These are phyloP conservation scores for Isotomurus palustris DNA, from an alignment of 2,888 invertebrate genomes.

Conservation along the genomic window DNA sequence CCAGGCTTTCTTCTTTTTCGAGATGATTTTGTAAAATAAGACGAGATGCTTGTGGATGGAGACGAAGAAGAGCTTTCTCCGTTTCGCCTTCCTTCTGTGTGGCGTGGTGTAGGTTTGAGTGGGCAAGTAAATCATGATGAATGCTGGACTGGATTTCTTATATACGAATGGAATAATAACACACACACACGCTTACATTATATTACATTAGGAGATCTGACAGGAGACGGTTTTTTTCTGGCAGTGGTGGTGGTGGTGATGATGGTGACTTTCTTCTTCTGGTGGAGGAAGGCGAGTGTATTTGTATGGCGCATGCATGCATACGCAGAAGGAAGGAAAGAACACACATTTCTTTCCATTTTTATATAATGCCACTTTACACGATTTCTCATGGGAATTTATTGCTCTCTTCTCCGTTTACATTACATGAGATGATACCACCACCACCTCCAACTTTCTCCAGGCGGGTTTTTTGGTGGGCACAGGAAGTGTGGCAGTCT, in stretches of 20 bases:
- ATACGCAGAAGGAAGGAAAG: slow-evolving; percentile 16
- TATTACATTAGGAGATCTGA: slow-evolving; percentile 15
- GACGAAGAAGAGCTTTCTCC: not conserved
- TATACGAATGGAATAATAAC: not conserved
- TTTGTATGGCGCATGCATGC: slow-evolving; percentile 19
- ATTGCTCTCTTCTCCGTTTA: slow-evolving; percentile 7
- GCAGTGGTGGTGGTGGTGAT: too few relatives aligned
- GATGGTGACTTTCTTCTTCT: too few relatives aligned
- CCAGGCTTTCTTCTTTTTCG: too few relatives aligned
- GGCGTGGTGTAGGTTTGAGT: slow-evolving; percentile 17
- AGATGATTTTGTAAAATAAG: too few relatives aligned
- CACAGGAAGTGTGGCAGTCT: too few relatives aligned
- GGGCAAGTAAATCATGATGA: slow-evolving; percentile 44
- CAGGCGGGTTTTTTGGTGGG: too few relatives aligned
- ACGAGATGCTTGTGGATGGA: too few relatives aligned
- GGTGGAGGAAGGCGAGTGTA: not conserved
- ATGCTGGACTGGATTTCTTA: slow-evolving; percentile 19
- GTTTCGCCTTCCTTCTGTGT: not conserved
- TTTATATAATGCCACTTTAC: slow-evolving; percentile 42
- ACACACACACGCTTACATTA: slow-evolving; percentile 5
- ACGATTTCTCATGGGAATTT: slow-evolving; percentile 43
- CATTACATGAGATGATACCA: not conserved
- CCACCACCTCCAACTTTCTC: too few relatives aligned
- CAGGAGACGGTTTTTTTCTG: slow-evolving; percentile 1
- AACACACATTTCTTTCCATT: slow-evolving; percentile 24